Evolutionary conservation across 1,140 invertebrate species (phyloP).

Genomic region (Hypothenemus hampei): DNA sequence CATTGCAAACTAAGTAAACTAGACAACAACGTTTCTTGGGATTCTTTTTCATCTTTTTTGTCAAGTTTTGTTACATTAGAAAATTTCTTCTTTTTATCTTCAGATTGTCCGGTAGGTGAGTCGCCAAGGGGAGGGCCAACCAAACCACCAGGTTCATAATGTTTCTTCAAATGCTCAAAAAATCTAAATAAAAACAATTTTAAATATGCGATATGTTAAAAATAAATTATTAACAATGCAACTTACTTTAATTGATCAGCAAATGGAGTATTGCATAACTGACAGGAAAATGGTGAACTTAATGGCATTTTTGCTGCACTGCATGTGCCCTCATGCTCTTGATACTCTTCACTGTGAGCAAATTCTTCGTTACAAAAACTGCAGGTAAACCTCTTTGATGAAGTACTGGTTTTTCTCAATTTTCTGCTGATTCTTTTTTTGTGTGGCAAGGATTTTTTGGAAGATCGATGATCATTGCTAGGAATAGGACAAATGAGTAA

Average conservation of each 20-base stretch:
- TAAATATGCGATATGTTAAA: too few species aligned
- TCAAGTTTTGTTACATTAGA: constrained; percentile 27
- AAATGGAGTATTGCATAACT: constrained; percentile 60
- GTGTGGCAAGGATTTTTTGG: constrained; percentile 59
- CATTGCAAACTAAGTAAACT: constrained; percentile 47
- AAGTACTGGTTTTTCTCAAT: constrained; percentile 49
- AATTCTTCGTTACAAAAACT: constrained; percentile 39
- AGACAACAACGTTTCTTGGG: constrained; percentile 39
- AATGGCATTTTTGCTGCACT: constrained; percentile 38
- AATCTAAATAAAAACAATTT: too few species aligned
- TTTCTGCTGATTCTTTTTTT: constrained; percentile 63
- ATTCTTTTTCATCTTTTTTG: constrained; percentile 28
- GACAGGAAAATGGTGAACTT: constrained; percentile 54
- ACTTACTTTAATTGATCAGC: constrained; percentile 56
- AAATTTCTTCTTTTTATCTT: constrained; percentile 18
- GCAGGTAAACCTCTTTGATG: constrained; percentile 31
- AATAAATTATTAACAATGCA: background rate
- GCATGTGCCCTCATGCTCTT: constrained; percentile 38
- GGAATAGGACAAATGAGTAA: background rate
- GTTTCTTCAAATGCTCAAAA: constrained; percentile 73
- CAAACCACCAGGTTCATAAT: constrained; percentile 61
- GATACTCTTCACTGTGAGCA: constrained; percentile 36
- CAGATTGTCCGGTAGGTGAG: background rate
- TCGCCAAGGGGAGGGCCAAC: background rate
- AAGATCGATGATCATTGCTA: constrained; percentile 45